Conservation (phyloP, 2,888 invertebrate species). For the Pyrrhosoma nymphula region DNA sequence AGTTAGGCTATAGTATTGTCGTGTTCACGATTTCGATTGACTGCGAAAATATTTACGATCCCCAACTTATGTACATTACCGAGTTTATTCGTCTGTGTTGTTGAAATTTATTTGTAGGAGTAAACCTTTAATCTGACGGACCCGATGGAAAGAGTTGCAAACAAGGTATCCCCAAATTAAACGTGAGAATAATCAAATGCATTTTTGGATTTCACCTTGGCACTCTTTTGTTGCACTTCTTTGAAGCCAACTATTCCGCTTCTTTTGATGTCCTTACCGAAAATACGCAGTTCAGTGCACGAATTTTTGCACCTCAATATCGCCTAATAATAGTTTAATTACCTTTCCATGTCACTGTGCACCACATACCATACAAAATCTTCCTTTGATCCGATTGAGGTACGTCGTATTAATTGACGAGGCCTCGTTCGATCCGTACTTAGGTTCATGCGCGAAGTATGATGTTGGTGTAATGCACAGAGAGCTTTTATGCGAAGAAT, state of each 20-base stretch:
- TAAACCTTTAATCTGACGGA: not conserved
- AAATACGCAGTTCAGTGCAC: conserved; percentile 12
- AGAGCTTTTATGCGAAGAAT: conserved; percentile 56
- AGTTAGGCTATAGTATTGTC: too few relatives aligned
- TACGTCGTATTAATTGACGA: conserved; percentile 26
- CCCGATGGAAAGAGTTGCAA: not conserved
- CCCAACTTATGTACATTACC: too few relatives aligned
- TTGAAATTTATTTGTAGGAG: too few relatives aligned
- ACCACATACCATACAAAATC: conserved; percentile 7
- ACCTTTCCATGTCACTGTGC: conserved; percentile 22
- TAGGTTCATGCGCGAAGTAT: conserved; percentile 37
- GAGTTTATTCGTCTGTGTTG: too few relatives aligned
- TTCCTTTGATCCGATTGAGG: conserved; percentile 38
- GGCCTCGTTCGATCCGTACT: conserved; percentile 24
- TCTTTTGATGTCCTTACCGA: not conserved
- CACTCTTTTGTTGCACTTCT: not conserved
- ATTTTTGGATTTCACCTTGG: not conserved
- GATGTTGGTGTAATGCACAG: conserved; percentile 57
- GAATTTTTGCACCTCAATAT: conserved; percentile 36
- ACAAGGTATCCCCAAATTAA: not conserved
- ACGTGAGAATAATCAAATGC: not conserved
- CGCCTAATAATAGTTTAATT: conserved; percentile 26
- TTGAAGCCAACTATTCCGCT: not conserved
- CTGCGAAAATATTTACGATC: too few relatives aligned
- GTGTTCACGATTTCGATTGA: too few relatives aligned